These are phyloP conservation scores for Pomacea canaliculata DNA, from an alignment of 2,888 invertebrate genomes.

Conservation along the genomic window DNA sequence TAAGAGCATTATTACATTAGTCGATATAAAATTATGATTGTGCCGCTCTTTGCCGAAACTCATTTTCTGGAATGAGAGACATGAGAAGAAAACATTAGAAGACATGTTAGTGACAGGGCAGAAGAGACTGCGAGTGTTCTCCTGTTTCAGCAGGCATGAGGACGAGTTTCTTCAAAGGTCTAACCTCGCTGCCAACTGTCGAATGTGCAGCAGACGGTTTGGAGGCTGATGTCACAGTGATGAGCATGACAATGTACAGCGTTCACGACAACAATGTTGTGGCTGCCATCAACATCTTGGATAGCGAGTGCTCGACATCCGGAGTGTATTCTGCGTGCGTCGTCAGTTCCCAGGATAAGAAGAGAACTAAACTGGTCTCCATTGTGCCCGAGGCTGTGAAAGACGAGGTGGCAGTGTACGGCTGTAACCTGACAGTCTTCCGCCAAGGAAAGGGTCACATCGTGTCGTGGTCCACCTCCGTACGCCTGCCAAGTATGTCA, in stretches of 20 bases:
- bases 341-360: neutral
- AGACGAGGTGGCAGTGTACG: neutral
- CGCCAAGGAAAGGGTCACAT: conserved; percentile 7
- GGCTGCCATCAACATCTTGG: conserved; percentile 14
- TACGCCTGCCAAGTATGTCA: conserved; percentile 14
- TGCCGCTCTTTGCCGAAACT: no score
- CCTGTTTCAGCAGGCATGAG: conserved; percentile 9
- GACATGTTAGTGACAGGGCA: no score
- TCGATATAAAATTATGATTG: no score
- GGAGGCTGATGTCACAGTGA: neutral
- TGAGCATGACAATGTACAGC: conserved; percentile 7
- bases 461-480: conserved; percentile 3
- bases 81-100: no score
- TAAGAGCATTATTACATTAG: no score
- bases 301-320: conserved; percentile 18
- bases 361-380: neutral
- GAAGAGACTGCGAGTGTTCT: no score
- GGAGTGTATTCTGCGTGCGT: conserved; percentile 11
- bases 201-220: conserved; percentile 6
- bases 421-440: conserved; percentile 15
- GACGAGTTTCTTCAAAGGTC: neutral
- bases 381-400: neutral
- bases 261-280: conserved; percentile 5
- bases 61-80: no score
- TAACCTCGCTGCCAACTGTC: neutral